Evolutionary conservation across 2,888 invertebrate genomes (phyloP).

Genomic region (Drosophila kambysellisi): DNA sequence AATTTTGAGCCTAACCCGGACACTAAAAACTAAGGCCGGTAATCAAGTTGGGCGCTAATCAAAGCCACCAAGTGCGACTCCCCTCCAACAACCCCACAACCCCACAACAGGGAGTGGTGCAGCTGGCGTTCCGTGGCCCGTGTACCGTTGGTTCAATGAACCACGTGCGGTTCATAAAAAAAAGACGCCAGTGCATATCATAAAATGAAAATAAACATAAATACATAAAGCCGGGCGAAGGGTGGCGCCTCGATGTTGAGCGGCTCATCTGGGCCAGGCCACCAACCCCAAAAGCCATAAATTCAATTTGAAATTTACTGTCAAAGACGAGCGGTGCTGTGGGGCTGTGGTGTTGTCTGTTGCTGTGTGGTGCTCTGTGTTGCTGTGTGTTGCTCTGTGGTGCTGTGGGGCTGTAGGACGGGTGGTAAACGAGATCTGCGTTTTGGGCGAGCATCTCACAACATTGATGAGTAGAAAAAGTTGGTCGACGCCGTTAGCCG

Average conservation of each 20-base stretch:
- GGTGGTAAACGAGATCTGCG: slow-evolving; percentile 16
- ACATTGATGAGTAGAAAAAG: slow-evolving; percentile 43
- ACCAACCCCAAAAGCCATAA: slow-evolving; percentile 62
- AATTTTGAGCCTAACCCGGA: slow-evolving; percentile 24
- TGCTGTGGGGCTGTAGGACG: neutral
- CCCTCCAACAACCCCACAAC: neutral
- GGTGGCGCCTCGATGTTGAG: slow-evolving; percentile 14
- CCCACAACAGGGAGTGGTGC: neutral
- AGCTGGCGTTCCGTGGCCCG: slow-evolving; percentile 12
- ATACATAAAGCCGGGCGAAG: slow-evolving; percentile 55
- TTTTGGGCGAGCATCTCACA: slow-evolving; percentile 28
- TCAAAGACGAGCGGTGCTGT: slow-evolving; percentile 34
- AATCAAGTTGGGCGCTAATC: slow-evolving; percentile 50
- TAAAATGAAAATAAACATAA: slow-evolving; percentile 73
- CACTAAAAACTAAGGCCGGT: slow-evolving; percentile 47
- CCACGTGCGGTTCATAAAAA: slow-evolving; percentile 61
- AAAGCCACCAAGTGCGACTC: slow-evolving; percentile 21
- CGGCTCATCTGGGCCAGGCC: slow-evolving; percentile 30
- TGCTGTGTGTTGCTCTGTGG: too few relatives aligned
- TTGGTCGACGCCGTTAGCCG: slow-evolving; percentile 40
- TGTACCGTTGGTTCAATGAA: slow-evolving; percentile 57
- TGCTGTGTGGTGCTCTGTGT: too few relatives aligned
- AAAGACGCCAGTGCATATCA: slow-evolving; percentile 61
- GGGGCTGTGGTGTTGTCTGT: neutral
- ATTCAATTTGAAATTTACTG: slow-evolving; percentile 77